Conservation (phyloP, 2,888 invertebrate species). For the Pseudococcus longispinus region DNA sequence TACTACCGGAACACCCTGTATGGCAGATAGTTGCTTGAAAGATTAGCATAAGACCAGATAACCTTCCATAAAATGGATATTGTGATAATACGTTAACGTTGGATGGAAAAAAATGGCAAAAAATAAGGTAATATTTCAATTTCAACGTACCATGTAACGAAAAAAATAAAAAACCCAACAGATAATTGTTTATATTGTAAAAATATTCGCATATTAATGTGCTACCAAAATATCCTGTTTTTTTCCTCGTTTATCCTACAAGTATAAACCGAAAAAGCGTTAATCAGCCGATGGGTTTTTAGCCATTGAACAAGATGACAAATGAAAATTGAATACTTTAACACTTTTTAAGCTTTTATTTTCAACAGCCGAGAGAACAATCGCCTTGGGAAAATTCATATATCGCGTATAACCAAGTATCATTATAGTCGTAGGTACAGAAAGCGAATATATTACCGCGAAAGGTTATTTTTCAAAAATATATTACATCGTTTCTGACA, state of each 20-base stretch:
- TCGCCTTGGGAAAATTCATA: not conserved
- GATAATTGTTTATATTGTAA: not conserved
- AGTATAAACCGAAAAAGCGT: not conserved
- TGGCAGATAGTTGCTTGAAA: not conserved
- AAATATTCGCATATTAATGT: not conserved
- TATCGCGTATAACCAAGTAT: not conserved
- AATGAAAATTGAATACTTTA: slow-evolving; percentile 17
- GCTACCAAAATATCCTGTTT: not conserved
- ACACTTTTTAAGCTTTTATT: not conserved
- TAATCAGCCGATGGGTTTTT: not conserved
- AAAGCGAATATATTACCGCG: not conserved
- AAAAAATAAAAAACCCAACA: not conserved
- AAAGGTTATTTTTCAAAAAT: not conserved
- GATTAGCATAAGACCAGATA: not conserved
- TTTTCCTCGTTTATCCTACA: not conserved
- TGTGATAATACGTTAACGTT: not conserved
- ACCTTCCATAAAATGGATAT: not conserved
- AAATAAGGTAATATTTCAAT: slow-evolving; percentile 9
- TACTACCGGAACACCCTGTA: too few relatives aligned
- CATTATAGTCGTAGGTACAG: not conserved
- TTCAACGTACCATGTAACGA: not conserved
- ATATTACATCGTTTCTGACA: not conserved
- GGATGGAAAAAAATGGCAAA: not conserved
- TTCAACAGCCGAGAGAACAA: not conserved
- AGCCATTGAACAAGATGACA: not conserved